Conservation (phyloP, 2,113 vertebrate genomes). For the Phrynocephalus versicolor region DNA sequence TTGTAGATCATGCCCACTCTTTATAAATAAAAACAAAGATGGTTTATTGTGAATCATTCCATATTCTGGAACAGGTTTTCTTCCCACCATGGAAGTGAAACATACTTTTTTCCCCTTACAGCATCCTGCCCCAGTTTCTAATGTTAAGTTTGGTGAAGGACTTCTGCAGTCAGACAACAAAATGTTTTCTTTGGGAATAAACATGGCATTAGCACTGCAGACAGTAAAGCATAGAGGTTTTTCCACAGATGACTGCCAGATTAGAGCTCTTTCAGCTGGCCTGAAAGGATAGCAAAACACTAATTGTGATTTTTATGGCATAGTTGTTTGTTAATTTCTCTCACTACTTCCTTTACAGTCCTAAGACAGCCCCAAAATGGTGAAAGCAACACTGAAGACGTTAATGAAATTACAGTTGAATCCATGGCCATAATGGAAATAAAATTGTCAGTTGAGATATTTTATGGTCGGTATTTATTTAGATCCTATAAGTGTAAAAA, state of each 20-base stretch:
- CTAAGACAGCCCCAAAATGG: background rate
- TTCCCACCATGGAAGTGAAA: background rate
- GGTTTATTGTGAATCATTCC: background rate
- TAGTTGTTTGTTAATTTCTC: constrained; percentile 45
- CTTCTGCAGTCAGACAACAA: constrained; percentile 14
- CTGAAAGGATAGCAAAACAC: constrained; percentile 42
- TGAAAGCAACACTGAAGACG: constrained; percentile 46
- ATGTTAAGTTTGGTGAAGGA: background rate
- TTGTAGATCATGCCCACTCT: background rate
- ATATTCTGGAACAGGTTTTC: background rate
- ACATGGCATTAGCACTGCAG: background rate
- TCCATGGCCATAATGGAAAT: constrained; percentile 59
- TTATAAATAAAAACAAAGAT: background rate
- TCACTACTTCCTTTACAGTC: constrained; percentile 29
- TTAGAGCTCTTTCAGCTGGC: constrained; percentile 50
- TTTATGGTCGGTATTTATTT: constrained; percentile 52
- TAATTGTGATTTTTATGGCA: constrained; percentile 60
- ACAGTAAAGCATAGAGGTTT: constrained; percentile 45
- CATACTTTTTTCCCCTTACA: background rate
- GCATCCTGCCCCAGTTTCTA: background rate
- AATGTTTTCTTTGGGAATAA: constrained; percentile 17
- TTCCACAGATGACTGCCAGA: constrained; percentile 40
- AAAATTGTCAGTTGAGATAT: constrained; percentile 62
- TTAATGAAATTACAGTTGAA: constrained; percentile 60
- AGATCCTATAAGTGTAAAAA: constrained; percentile 48